These are phyloP conservation scores for Linepithema humile DNA, from an alignment of 1,140 invertebrate genomes.

Conservation along the genomic window DNA sequence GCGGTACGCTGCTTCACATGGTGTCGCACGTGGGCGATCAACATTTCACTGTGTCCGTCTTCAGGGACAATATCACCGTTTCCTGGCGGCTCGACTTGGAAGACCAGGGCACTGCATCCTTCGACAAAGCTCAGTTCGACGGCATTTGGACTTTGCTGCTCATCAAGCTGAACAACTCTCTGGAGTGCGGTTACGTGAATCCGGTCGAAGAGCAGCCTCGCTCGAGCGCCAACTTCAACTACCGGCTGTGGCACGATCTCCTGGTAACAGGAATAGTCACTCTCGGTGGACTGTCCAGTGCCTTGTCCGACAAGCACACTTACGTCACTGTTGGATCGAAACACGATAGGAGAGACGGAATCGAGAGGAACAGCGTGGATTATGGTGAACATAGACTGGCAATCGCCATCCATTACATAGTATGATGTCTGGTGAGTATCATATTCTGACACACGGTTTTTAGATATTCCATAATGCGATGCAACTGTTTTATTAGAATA, in stretches of 20 bases:
- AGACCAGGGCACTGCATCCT: slow-evolving; percentile 82
- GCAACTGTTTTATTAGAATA: neutral
- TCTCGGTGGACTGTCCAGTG: slow-evolving; percentile 77
- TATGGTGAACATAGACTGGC: slow-evolving; percentile 73
- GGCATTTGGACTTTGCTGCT: slow-evolving; percentile 89
- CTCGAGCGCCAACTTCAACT: slow-evolving; percentile 81
- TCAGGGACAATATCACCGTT: slow-evolving; percentile 88
- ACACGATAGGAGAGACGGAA: slow-evolving; percentile 70
- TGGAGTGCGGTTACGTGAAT: slow-evolving; percentile 82
- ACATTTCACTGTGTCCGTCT: slow-evolving; percentile 90
- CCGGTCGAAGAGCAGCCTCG: slow-evolving; percentile 72
- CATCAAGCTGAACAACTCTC: slow-evolving; percentile 84
- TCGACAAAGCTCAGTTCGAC: slow-evolving; percentile 87
- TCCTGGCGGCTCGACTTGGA: slow-evolving; percentile 87
- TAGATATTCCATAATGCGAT: neutral
- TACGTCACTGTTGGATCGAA: slow-evolving; percentile 76
- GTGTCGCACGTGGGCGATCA: slow-evolving; percentile 83
- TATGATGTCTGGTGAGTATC: slow-evolving; percentile 76
- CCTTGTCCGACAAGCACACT: slow-evolving; percentile 72
- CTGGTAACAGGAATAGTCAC: slow-evolving; percentile 83
- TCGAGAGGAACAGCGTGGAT: slow-evolving; percentile 77
- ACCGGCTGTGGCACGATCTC: slow-evolving; percentile 87
- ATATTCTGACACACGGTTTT: neutral
- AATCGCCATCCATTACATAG: slow-evolving; percentile 74
- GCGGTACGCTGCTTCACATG: slow-evolving; percentile 89